Conservation (phyloP, 2,888 invertebrate species). For the Scaptomyza tumidula region DNA sequence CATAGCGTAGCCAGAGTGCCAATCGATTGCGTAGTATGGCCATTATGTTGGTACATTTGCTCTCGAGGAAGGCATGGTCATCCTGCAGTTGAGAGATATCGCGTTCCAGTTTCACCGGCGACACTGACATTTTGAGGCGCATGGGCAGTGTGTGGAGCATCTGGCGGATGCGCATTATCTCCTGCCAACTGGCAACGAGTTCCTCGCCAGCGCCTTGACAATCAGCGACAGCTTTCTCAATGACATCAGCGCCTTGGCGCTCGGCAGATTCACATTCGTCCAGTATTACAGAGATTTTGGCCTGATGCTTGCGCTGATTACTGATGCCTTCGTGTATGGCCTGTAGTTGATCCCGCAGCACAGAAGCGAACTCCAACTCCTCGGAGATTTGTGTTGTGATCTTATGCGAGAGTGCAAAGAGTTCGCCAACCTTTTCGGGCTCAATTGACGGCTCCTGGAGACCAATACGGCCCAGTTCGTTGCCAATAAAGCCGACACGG, state of each 20-base stretch:
- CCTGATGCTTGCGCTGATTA: slow-evolving; percentile 89
- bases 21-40: slow-evolving; percentile 88
- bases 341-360: slow-evolving; percentile 90
- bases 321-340: slow-evolving; percentile 90
- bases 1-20: slow-evolving; percentile 91
- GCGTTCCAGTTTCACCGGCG: slow-evolving; percentile 90
- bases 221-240: slow-evolving; percentile 90
- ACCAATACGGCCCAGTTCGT: slow-evolving; percentile 91
- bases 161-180: slow-evolving; percentile 90
- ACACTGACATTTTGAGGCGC: slow-evolving; percentile 90
- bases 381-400: slow-evolving; percentile 90
- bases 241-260: slow-evolving; percentile 90
- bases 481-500: slow-evolving; percentile 91
- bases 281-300: slow-evolving; percentile 87
- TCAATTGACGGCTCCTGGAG: slow-evolving; percentile 88
- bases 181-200: slow-evolving; percentile 90
- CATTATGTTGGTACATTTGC: slow-evolving; percentile 89
- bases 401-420: slow-evolving; percentile 89
- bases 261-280: slow-evolving; percentile 91
- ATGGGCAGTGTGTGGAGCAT: slow-evolving; percentile 91
- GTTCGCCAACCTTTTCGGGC: slow-evolving; percentile 90
- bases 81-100: slow-evolving; percentile 91
- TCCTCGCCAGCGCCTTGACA: slow-evolving; percentile 90
- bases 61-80: slow-evolving; percentile 89
- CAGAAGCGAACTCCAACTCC: slow-evolving; percentile 90